A percentile compares a stretch with the other conserved stretches of the same genome.
Evolutionary conservation across 2,797 vertebrate species (phyloP).

Genomic region (Chelidonichthys spinosus): DNA sequence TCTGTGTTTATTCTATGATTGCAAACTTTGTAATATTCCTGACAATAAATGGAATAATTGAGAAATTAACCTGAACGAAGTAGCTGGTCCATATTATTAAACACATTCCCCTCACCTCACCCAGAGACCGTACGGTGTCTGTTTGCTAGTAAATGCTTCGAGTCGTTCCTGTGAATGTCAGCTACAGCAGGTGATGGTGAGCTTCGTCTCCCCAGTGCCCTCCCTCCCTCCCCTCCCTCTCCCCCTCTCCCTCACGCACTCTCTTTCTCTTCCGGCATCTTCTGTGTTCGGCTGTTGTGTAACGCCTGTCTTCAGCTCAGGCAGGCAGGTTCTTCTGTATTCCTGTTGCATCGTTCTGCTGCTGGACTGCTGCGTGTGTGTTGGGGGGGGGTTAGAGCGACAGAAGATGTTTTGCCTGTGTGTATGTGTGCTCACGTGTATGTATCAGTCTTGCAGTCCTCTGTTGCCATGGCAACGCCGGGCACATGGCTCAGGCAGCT

Average conservation of each 20-base stretch:
- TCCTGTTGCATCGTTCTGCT: slow-evolving; percentile 84
- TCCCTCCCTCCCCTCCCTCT: not conserved
- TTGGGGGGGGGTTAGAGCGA: slow-evolving; percentile 38
- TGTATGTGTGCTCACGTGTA: slow-evolving; percentile 38
- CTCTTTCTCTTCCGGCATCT: slow-evolving; percentile 56
- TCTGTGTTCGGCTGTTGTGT: slow-evolving; percentile 82
- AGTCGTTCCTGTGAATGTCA: slow-evolving; percentile 63
- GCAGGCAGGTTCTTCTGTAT: slow-evolving; percentile 84
- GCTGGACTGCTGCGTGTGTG: slow-evolving; percentile 73
- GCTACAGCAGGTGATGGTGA: slow-evolving; percentile 51
- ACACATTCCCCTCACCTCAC: slow-evolving; percentile 12
- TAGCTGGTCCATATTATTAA: slow-evolving; percentile 12
- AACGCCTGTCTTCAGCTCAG: slow-evolving; percentile 75
- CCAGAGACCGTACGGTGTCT: slow-evolving; percentile 20
- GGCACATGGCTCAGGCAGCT: slow-evolving; percentile 85
- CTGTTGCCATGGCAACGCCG: slow-evolving; percentile 84
- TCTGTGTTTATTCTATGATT: no score
- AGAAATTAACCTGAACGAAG: slow-evolving; percentile 4
- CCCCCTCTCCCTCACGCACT: slow-evolving; percentile 8
- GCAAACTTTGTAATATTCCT: no score
- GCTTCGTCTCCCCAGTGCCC: slow-evolving; percentile 35
- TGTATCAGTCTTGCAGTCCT: slow-evolving; percentile 82
- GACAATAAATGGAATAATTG: not conserved
- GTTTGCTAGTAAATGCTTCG: slow-evolving; percentile 34
- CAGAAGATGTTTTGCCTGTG: slow-evolving; percentile 68